Conservation (phyloP, 1,140 invertebrate species). For the Drosophila asahinai region DNA sequence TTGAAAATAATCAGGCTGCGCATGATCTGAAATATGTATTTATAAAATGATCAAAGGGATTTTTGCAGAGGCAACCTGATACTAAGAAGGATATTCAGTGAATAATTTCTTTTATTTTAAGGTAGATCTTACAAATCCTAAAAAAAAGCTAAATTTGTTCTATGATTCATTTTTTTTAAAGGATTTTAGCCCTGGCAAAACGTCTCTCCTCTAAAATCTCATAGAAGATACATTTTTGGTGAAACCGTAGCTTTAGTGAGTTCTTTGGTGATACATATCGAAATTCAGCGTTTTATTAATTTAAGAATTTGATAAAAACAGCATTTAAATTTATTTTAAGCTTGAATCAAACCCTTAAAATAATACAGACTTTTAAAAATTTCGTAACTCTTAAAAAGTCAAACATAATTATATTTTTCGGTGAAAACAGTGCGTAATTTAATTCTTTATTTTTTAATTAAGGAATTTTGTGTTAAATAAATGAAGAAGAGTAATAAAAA, state of each 20-base stretch:
- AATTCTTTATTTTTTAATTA: no score
- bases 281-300: neutral
- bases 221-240: neutral
- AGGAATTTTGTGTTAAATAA: neutral
- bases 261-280: no score
- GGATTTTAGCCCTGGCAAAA: no score
- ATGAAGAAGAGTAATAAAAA: neutral
- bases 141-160: no score
- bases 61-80: neutral
- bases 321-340: neutral
- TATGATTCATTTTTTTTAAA: no score
- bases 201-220: no score
- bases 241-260: neutral
- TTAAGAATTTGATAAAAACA: neutral
- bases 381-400: no score
- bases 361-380: neutral
- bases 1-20: neutral
- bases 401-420: neutral
- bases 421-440: accelerated
- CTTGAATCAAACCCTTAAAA: neutral
- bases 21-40: neutral
- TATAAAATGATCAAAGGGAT: neutral
- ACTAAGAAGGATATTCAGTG: neutral
- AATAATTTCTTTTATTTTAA: neutral
- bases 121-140: no score